Evolutionary conservation across 2,113 vertebrate species (phyloP), one percentile per base, ranked within the genome.

Genomic region (Epinephelus fuscoguttatus): DNA sequence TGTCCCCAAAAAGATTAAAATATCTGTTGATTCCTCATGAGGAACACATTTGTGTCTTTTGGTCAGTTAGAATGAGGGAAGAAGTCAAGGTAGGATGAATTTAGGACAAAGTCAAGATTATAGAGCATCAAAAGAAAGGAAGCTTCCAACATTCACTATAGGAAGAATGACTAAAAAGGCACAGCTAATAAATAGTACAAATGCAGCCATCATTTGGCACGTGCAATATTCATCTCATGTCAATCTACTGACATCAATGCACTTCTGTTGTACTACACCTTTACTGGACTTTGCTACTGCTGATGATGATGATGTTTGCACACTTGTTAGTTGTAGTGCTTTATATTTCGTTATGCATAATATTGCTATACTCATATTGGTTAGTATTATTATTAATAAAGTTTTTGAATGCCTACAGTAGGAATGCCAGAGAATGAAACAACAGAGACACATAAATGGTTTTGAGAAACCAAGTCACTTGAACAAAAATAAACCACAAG

Each of bases 121-220:
- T n/a, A 21, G 18, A 40, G 33, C 27, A 63, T 63, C 37, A 71
- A 55, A 50, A 45, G 9, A 23, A 75, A 52, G 14, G 67, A 78
- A 71, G 37, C 52, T 74, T 87, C 66, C 73, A 83, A 86, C 53
- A 55, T 78, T 83, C 53, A 76, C 33, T 82, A 63, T 74, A 80
- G 70, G 69, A 79, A 63, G 30, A 82, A 27, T 37, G 68, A 89
- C 47, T 82, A 84, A 89, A 83, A 86, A 83, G 55, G 63, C 83
- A 73, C 68, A 71, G 56, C 25, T 70, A 70, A 84, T 87, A 83
- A 49, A 77, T 49, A 70, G 10, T 1, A 40, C 7, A 76, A 12
- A 42, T 42, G 6, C 40, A 9, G 40, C 40, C 40, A 42, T 42
- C 2, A 42, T 42, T 42, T 2, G 6, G 40, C 10, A 42, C 40